Conservation (phyloP, 2,113 vertebrate genomes). For the Pycnonotus jocosus region DNA sequence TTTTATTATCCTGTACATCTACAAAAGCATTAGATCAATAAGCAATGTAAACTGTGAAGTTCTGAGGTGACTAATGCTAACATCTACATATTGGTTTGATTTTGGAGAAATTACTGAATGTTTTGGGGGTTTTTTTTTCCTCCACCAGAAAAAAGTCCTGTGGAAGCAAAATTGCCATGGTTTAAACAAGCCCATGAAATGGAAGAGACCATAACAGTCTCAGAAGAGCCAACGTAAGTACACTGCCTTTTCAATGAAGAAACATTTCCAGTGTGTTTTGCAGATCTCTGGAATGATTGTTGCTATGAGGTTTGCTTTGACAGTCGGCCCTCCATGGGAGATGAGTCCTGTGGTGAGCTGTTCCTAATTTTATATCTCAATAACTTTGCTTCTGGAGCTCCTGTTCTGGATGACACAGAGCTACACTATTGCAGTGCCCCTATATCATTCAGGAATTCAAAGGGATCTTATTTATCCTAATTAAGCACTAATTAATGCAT, state of each 20-base stretch:
- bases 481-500: not conserved
- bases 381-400: not conserved
- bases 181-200: slow-evolving; percentile 91
- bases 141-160: slow-evolving; percentile 80
- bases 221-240: slow-evolving; percentile 90
- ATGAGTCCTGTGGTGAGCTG: not conserved
- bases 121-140: not conserved
- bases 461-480: not conserved
- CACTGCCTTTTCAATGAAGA: not conserved
- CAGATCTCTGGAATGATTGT: not conserved
- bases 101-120: not conserved
- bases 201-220: slow-evolving; percentile 78
- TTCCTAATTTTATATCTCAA: not conserved
- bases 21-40: not conserved
- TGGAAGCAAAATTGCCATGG: slow-evolving; percentile 88
- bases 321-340: not conserved
- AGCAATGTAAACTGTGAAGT: not conserved
- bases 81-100: not conserved
- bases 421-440: not conserved
- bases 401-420: not conserved
- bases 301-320: slow-evolving; percentile 5
- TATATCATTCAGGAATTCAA: not conserved
- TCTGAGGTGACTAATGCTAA: not conserved
- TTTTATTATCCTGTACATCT: not conserved
- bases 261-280: not conserved